These are phyloP conservation scores for Rhombomys opimus DNA, from an alignment of 2,113 vertebrate species.

Conservation along the genomic window DNA sequence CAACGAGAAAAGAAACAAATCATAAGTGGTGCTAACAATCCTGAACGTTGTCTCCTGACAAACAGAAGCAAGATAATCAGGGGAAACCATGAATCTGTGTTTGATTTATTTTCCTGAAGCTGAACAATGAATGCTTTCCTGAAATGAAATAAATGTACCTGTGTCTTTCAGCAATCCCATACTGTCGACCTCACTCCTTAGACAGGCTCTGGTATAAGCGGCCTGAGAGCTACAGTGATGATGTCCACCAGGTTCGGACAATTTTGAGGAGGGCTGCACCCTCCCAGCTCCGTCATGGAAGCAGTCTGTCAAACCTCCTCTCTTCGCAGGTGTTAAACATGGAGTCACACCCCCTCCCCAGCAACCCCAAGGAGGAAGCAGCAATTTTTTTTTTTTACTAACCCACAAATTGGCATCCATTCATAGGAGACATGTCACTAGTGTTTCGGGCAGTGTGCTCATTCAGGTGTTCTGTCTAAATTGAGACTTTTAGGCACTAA, in stretches of 20 bases:
- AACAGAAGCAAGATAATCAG: conserved; percentile 22
- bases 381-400: conserved; percentile 57
- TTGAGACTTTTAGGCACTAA: conserved; percentile 90
- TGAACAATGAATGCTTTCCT: conserved; percentile 62
- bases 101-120: conserved; percentile 61
- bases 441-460: conserved; percentile 76
- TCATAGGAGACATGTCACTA: conserved; percentile 75
- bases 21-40: background rate
- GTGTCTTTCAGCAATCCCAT: conserved; percentile 40
- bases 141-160: conserved; percentile 61
- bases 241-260: fast-evolving
- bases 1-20: background rate
- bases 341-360: conserved; percentile 14
- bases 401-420: conserved; percentile 51
- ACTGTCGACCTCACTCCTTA: background rate
- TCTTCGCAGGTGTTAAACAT: conserved; percentile 30
- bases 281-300: background rate
- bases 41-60: background rate
- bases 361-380: conserved; percentile 44
- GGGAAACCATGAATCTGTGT: conserved; percentile 11
- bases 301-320: background rate
- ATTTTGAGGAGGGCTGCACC: background rate
- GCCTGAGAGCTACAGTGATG: background rate
- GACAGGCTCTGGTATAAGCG: background rate
- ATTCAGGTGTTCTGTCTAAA: conserved; percentile 85